Percentiles rank a stretch among this genome's conserved stretches.
These are phyloP conservation scores for Habroteleia sp. DNA, from an alignment of 2,888 invertebrate species.

Conservation along the genomic window DNA sequence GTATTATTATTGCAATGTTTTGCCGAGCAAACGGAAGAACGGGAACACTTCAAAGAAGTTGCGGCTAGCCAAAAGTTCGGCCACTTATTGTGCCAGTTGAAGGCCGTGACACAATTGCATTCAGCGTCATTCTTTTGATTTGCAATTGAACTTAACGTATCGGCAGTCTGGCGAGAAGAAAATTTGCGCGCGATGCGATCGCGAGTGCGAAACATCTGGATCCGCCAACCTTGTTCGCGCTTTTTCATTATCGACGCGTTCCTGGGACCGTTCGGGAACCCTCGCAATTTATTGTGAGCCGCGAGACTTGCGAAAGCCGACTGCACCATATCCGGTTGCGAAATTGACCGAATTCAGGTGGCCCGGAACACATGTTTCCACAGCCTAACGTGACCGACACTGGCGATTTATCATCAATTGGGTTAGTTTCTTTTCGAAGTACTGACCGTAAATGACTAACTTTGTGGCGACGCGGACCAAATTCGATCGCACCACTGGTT, in stretches of 20 bases:
- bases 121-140: slow-evolving; percentile 11
- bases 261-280: slow-evolving; percentile 36
- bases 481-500: too few species aligned
- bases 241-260: slow-evolving; percentile 35
- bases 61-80: slow-evolving; percentile 54
- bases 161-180: slow-evolving; percentile 22
- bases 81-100: slow-evolving; percentile 42
- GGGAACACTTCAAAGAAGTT: slow-evolving; percentile 10
- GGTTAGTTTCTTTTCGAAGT: slow-evolving; percentile 2
- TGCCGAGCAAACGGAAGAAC: slow-evolving; percentile 19
- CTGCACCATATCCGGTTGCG: slow-evolving; percentile 48
- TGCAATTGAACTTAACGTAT: slow-evolving; percentile 54
- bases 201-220: slow-evolving; percentile 57
- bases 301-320: slow-evolving; percentile 15
- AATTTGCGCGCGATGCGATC: slow-evolving; percentile 23
- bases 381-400: not conserved
- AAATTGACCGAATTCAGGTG: slow-evolving; percentile 32
- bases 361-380: slow-evolving; percentile 25
- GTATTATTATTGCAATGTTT: slow-evolving; percentile 20
- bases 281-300: slow-evolving; percentile 27
- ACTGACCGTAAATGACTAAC: too few species aligned
- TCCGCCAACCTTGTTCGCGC: slow-evolving; percentile 37
- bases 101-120: slow-evolving; percentile 53
- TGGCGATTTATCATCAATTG: slow-evolving; percentile 7
- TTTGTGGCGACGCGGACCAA: slow-evolving; percentile 3